Percentiles rank a stretch among this genome's conserved stretches.
Conservation (phyloP, 2,888 invertebrate genomes). For the Archips crataeganus region DNA sequence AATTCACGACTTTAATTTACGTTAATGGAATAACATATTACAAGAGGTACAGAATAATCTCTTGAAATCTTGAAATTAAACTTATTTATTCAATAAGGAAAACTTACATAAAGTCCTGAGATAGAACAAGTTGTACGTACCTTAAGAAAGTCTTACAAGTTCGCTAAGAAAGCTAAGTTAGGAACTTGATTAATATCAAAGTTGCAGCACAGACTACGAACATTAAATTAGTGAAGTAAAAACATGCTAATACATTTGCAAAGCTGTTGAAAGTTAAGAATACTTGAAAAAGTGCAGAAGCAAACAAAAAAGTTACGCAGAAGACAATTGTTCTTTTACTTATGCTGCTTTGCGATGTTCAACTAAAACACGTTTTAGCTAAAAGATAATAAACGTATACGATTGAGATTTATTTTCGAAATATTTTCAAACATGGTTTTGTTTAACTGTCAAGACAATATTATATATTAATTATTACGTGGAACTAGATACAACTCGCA, state of each 20-base stretch:
- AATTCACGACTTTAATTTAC: background rate
- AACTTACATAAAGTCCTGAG: slow-evolving; percentile 15
- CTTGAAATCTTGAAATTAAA: background rate
- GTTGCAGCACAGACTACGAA: slow-evolving; percentile 20
- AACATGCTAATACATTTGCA: slow-evolving; percentile 5
- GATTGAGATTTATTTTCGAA: no score
- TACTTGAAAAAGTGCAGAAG: background rate
- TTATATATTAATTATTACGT: no score
- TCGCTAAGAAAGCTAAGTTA: slow-evolving; percentile 30
- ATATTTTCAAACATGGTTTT: no score
- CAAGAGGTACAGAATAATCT: background rate
- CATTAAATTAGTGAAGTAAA: background rate
- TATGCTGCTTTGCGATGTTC: no score
- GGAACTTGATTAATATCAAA: slow-evolving; percentile 31
- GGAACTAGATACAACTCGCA: no score
- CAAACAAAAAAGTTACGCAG: background rate
- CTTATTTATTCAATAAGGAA: slow-evolving; percentile 29
- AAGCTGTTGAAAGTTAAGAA: background rate
- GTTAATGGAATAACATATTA: background rate
- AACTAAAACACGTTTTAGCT: no score
- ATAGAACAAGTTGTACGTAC: slow-evolving; percentile 30
- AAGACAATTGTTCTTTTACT: no score
- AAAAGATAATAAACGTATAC: no score
- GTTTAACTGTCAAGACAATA: no score
- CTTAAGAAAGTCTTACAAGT: slow-evolving; percentile 17